Percentiles rank a stretch among this genome's conserved stretches.
Evolutionary conservation across 2,888 invertebrate genomes (phyloP).

Genomic region (Cyclophora albipunctata): DNA sequence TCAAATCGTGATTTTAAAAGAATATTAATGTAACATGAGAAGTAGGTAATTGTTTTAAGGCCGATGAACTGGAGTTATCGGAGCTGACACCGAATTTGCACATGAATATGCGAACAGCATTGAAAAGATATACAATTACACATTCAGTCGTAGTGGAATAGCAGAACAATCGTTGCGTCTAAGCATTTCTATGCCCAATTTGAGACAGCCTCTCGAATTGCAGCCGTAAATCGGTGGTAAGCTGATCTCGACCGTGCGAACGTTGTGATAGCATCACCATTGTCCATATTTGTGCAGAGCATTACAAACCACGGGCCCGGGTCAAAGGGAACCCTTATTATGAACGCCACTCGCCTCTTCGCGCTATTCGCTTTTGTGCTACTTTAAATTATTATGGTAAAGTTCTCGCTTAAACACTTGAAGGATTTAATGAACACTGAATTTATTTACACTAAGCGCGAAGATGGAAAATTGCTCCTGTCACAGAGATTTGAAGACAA

Average conservation of each 20-base stretch:
- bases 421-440: slow-evolving; percentile 13
- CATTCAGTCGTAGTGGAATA: too few relatives aligned
- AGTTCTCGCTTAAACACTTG: slow-evolving; percentile 30
- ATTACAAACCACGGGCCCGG: slow-evolving; percentile 41
- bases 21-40: slow-evolving; percentile 4
- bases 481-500: too few relatives aligned
- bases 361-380: slow-evolving; percentile 23
- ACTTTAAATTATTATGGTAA: slow-evolving; percentile 34
- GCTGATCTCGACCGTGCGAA: slow-evolving; percentile 50
- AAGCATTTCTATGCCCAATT: slow-evolving; percentile 18
- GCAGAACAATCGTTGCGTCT: not conserved
- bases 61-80: not conserved
- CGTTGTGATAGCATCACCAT: slow-evolving; percentile 46
- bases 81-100: too few relatives aligned
- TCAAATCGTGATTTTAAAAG: slow-evolving; percentile 7
- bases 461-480: not conserved
- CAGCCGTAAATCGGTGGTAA: slow-evolving; percentile 28
- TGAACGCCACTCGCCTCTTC: slow-evolving; percentile 31
- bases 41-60: slow-evolving; percentile 1
- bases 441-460: slow-evolving; percentile 1
- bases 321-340: slow-evolving; percentile 58
- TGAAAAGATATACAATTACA: too few relatives aligned
- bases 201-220: slow-evolving; percentile 32
- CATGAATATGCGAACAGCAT: too few relatives aligned
- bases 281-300: slow-evolving; percentile 49